Conservation (phyloP, 2,888 invertebrate species). For the Thelaira solivaga region DNA sequence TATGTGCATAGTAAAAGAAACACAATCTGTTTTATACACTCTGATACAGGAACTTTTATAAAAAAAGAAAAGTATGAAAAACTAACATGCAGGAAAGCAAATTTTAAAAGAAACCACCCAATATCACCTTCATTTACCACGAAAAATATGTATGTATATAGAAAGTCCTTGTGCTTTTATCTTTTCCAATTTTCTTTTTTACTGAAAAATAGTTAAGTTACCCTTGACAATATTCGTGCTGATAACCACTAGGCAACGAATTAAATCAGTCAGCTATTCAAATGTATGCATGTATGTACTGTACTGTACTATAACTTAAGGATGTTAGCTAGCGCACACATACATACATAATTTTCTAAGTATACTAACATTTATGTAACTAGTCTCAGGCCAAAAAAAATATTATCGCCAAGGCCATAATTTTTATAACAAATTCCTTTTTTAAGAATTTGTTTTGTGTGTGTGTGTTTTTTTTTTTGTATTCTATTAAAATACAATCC, state of each 20-base stretch:
- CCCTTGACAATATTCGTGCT: constrained; percentile 43
- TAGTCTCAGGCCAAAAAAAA: too few species aligned
- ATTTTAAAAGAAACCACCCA: constrained; percentile 28
- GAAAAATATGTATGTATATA: constrained; percentile 24
- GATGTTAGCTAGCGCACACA: not conserved
- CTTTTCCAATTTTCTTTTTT: not conserved
- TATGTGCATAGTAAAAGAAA: not conserved
- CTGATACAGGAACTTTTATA: constrained; percentile 28
- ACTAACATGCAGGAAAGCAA: constrained; percentile 6
- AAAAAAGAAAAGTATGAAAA: constrained; percentile 13
- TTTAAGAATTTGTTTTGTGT: too few species aligned
- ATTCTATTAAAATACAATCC: too few species aligned
- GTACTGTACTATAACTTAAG: too few species aligned
- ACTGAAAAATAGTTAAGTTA: constrained; percentile 35
- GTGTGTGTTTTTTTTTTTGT: too few species aligned
- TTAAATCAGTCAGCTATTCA: not conserved
- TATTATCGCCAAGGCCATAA: too few species aligned
- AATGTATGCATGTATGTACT: not conserved
- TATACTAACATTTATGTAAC: too few species aligned
- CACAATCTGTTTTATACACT: constrained; percentile 28
- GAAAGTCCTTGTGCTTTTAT: constrained; percentile 7
- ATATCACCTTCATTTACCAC: constrained; percentile 28
- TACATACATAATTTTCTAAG: not conserved
- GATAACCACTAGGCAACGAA: constrained; percentile 41
- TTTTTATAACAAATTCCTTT: too few species aligned